A percentile compares a stretch with the other conserved stretches of the same genome.
Evolutionary conservation across 2,888 invertebrate species (phyloP).

Genomic region (Acanthacorydalis orientalis): DNA sequence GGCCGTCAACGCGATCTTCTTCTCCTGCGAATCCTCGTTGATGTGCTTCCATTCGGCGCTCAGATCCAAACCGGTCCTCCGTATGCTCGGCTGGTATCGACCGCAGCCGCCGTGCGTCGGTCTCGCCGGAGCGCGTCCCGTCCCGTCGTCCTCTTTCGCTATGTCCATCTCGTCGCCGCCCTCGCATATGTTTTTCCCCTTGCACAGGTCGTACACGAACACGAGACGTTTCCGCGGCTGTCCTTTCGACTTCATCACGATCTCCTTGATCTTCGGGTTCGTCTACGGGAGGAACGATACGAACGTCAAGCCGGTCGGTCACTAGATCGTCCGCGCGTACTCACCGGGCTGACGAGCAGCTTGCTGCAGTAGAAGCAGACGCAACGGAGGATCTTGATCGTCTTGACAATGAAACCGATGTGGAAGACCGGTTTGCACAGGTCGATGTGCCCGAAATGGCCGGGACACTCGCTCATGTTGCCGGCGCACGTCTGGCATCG

Average conservation of each 20-base stretch:
- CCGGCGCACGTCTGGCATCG: conserved; percentile 93
- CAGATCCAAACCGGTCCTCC: conserved; percentile 78
- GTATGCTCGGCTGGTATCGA: conserved; percentile 87
- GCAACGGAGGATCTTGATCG: conserved; percentile 92
- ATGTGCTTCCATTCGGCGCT: conserved; percentile 97
- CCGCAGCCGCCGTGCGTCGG: conserved; percentile 92
- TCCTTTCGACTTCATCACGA: conserved; percentile 90
- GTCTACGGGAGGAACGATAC: conserved; percentile 34
- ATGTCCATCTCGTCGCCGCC: conserved; percentile 97
- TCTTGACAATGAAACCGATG: conserved; percentile 93
- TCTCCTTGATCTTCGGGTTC: conserved; percentile 84
- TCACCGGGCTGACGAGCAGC: conserved; percentile 83
- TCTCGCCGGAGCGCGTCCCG: conserved; percentile 29
- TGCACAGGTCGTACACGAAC: conserved; percentile 94
- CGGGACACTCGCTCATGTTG: conserved; percentile 97
- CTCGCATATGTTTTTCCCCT: conserved; percentile 95
- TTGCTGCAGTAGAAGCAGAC: conserved; percentile 99
- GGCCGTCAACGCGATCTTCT: conserved; percentile 83
- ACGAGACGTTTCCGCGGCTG: conserved; percentile 88
- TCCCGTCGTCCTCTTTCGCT: conserved; percentile 55
- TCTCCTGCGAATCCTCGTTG: conserved; percentile 96
- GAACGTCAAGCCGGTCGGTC: conserved; percentile 81
- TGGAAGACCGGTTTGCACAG: conserved; percentile 97
- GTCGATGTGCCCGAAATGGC: conserved; percentile 98
- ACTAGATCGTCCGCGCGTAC: conserved; percentile 35